Base-by-base conservation (phyloP, 2,113 vertebrate species). In the Aphyosemion australe region DNA sequence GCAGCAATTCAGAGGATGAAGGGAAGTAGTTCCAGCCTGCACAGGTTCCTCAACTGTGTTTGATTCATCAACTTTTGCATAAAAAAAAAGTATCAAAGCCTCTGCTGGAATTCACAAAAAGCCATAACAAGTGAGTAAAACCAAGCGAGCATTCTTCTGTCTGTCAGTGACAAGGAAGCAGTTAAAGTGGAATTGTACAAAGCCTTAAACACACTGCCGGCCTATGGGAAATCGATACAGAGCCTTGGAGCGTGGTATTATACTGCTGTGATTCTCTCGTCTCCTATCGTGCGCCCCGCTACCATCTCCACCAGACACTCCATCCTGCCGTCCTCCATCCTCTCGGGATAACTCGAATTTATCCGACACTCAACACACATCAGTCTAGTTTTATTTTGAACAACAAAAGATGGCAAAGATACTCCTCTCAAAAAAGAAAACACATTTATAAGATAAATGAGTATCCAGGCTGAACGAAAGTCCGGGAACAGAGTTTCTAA, bases 221-320 rank as follows among this genome's bases (percentile, higher is more conserved):
- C 77, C 62, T 72, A 48, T 54, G 69, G 84, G 82, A 85, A 87
- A 86, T 90, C 79, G 49, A 89, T 89, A 58, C 26, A 31, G 72
- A 0, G 58, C 68, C 73, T 65, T 48, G 65, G 66, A 85, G 77
- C 71, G n/a, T 79, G 66, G 65, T 52, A 84, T 86, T 81, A 74
- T 60, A 68, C 74, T n/a, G 57, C 84, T 84, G 82, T 68, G 50
- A 80, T 68, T 81, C 73, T 66, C 64, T 72, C 69, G 41, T 69
- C 80, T 73, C 20, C 19, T 32, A 45, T 70, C 64, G 61, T 72
- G 48, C 61, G 68, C 34, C 42, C 45, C 31, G 26, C 61, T 75
- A 64, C 70, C 51, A 64, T 71, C 50, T 52, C 51, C 65, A 60
- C 68, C 31, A 20, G 37, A 69, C 32, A 19, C n/a, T 6, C 52